Conservation (phyloP, 2,888 invertebrate species). For the Tenthredo distinguenda region DNA sequence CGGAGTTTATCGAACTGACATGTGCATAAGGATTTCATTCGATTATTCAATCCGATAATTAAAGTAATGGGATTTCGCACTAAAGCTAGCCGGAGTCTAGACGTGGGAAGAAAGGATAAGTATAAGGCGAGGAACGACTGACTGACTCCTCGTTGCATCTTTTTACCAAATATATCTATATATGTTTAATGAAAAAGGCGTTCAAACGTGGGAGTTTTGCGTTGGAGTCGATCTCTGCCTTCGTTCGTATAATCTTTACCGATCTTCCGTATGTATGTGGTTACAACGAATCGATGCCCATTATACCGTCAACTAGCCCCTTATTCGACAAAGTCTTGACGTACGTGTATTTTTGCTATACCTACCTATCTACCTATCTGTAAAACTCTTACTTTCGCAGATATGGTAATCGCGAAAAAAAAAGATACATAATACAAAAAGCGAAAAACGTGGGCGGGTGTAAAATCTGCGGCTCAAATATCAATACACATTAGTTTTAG, state of each 20-base stretch:
- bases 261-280: conserved; percentile 20
- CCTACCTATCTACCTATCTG: neutral
- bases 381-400: conserved; percentile 14
- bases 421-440: neutral
- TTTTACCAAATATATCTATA: neutral
- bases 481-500: neutral
- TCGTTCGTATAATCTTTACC: conserved; percentile 23
- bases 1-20: neutral
- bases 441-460: neutral
- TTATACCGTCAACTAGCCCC: conserved; percentile 14
- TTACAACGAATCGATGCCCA: neutral
- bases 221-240: neutral
- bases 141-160: conserved; percentile 6
- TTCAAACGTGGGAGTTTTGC: conserved; percentile 18
- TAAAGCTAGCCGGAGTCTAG: neutral
- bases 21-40: neutral
- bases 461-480: neutral
- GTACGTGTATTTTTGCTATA: neutral
- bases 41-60: conserved; percentile 2
- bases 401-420: neutral
- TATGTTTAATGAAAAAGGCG: conserved; percentile 1
- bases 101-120: neutral
- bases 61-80: neutral
- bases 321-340: neutral
- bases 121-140: neutral